Evolutionary conservation across 2,888 invertebrate genomes (phyloP), one percentile per base, ranked within the genome.

Genomic region (Oligia fasciuncula): DNA sequence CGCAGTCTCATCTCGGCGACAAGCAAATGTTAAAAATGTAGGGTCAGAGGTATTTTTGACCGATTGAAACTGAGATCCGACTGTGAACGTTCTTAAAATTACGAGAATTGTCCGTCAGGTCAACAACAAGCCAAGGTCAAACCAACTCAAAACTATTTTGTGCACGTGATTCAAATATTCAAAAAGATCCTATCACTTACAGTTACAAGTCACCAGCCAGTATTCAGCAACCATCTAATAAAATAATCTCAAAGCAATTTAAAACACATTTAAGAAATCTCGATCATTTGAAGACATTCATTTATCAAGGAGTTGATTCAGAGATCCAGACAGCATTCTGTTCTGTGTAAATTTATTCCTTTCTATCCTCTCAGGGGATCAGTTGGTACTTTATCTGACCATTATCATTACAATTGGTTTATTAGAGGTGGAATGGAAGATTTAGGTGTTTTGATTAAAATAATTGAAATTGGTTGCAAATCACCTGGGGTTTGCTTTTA

Each of bases 381-480:
- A 88, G 87, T 79, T 85, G 82, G 83, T 80, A 86, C 87, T 91
- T 91, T 91, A 90, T 90, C 88, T 87, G 84, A 85, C 88, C 82
- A 83, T 88, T 87, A 85, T 78, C 79, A 81, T 86, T 88, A 89
- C 79, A 85, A 71, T 84, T 87, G 85, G 86, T 88, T 89, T 89
- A 87, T 87, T 84, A 77, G 85, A 80, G 79, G 86, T 80, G 76
- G 81, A 76, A 70, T 81, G 74, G 83, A 75, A 79, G 83, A 85
- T 88, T 85, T 85, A 79, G 8, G 66, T n/a, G 49, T 76, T 85
- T 87, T 83, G 85, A 89, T 89, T 90, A 85, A 86, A 81, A 74
- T 84, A 77, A 71, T 81, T 85, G 77, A 80, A 84, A 82, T 57
- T 76, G 23, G 40, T 40, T 65, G 43, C 29, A 49, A 79, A 73